A percentile compares a stretch with the other conserved stretches of the same genome.
These are phyloP conservation scores for Drosophila tristis DNA, from an alignment of 1,140 invertebrate genomes.

Conservation along the genomic window DNA sequence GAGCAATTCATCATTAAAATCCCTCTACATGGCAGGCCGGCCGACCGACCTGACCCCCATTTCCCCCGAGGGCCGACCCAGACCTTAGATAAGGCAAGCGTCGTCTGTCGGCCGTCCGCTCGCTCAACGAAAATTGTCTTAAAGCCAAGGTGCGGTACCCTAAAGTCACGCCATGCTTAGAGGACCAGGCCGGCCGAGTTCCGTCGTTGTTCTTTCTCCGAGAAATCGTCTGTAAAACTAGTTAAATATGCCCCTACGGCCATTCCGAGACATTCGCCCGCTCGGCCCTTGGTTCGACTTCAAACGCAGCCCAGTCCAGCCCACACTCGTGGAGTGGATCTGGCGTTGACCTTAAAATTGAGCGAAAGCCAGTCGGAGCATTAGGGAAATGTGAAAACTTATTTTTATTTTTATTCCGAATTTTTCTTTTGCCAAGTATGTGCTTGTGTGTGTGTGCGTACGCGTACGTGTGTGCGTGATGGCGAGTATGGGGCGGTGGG, in stretches of 20 bases:
- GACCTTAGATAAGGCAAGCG: slow-evolving; percentile 22
- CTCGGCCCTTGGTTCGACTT: slow-evolving; percentile 30
- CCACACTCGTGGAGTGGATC: slow-evolving; percentile 15
- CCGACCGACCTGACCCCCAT: slow-evolving; percentile 27
- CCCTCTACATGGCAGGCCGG: slow-evolving; percentile 26
- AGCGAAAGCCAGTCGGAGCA: slow-evolving; percentile 58
- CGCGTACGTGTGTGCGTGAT: slow-evolving; percentile 9
- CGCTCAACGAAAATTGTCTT: slow-evolving; percentile 50
- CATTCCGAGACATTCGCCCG: slow-evolving; percentile 56
- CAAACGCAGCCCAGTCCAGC: slow-evolving; percentile 29
- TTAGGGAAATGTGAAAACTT: slow-evolving; percentile 61
- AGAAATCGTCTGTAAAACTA: slow-evolving; percentile 71
- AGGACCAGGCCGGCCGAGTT: slow-evolving; percentile 31
- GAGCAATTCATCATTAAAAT: slow-evolving; percentile 76
- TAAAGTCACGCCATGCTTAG: slow-evolving; percentile 37
- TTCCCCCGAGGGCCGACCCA: slow-evolving; percentile 20
- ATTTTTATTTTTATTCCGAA: slow-evolving; percentile 38
- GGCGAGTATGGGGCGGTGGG: slow-evolving; percentile 13
- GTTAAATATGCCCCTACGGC: slow-evolving; percentile 78
- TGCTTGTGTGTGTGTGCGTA: slow-evolving; percentile 25
- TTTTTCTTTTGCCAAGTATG: slow-evolving; percentile 11
- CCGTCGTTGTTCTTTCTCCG: slow-evolving; percentile 20
- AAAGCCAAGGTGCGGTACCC: slow-evolving; percentile 65
- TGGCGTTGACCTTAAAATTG: slow-evolving; percentile 52
- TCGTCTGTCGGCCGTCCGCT: not conserved